A percentile compares a stretch with the other conserved stretches of the same genome.
Conservation (phyloP, 2,797 vertebrate genomes). For the Anniella stebbinsi region DNA sequence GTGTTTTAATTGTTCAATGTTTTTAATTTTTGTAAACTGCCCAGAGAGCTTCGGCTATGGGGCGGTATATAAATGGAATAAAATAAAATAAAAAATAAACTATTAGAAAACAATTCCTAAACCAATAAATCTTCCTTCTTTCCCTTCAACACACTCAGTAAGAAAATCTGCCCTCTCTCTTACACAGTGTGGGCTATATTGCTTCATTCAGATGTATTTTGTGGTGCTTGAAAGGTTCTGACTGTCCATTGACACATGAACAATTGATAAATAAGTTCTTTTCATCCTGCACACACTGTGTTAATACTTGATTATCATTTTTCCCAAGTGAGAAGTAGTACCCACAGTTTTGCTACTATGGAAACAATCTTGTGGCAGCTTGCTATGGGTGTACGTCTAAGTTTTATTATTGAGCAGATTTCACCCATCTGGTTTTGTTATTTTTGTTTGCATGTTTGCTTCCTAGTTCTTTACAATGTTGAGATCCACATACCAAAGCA, state of each 20-base stretch:
- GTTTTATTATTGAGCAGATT: conserved; percentile 25
- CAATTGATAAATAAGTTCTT: conserved; percentile 43
- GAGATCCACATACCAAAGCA: conserved; percentile 19
- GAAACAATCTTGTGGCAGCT: conserved; percentile 20
- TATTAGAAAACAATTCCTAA: no score
- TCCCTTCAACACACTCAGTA: conserved; percentile 15
- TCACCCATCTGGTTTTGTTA: conserved; percentile 6
- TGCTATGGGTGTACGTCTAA: not conserved
- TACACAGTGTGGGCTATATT: conserved; percentile 49
- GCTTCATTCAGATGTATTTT: conserved; percentile 22
- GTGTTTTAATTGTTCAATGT: no score
- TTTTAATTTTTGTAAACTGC: no score
- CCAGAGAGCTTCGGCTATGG: no score
- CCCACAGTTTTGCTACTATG: conserved; percentile 7
- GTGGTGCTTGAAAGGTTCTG: conserved; percentile 43
- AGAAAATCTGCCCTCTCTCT: conserved; percentile 52
- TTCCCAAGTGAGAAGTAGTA: not conserved
- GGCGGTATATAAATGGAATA: no score
- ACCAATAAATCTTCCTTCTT: conserved; percentile 37
- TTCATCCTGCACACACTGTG: conserved; percentile 22
- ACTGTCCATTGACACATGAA: conserved; percentile 24
- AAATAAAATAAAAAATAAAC: no score
- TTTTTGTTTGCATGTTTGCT: conserved; percentile 4
- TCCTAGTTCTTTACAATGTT: conserved; percentile 14
- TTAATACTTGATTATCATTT: conserved; percentile 31